A percentile compares a stretch with the other conserved stretches of the same genome.
phyloP scores from a whole-genome alignment of 2,888 invertebrate species.

The Cantharis flavilabris region DNA sequence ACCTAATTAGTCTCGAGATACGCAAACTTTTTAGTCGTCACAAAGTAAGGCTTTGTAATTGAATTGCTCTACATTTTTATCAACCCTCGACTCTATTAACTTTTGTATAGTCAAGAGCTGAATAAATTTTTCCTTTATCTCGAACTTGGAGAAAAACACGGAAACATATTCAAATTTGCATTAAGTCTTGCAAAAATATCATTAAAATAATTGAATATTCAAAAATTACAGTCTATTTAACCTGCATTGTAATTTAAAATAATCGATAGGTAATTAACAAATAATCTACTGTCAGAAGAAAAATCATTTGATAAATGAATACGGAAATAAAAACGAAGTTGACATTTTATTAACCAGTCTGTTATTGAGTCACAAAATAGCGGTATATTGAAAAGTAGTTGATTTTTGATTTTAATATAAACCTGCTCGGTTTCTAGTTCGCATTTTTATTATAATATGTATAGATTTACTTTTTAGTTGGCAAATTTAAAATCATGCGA shows the following conservation, averaged over 20 bases:
- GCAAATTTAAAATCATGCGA: neutral
- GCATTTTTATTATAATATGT: neutral
- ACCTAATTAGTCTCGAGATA: neutral
- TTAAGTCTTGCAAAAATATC: neutral
- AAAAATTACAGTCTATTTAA: neutral
- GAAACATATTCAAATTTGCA: neutral
- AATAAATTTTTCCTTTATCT: neutral
- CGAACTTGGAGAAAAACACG: neutral
- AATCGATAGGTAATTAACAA: neutral
- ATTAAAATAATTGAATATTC: neutral
- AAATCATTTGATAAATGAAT: neutral
- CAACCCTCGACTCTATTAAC: neutral
- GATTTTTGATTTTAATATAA: neutral
- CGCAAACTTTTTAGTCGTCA: neutral
- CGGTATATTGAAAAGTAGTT: neutral
- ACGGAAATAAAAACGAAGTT: neutral
- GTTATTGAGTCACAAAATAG: neutral
- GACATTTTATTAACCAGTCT: neutral
- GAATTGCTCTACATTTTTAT: neutral
- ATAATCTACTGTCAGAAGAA: neutral
- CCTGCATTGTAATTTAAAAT: no score
- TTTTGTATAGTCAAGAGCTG: neutral
- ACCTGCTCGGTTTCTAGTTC: neutral
- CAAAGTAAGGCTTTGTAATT: neutral
- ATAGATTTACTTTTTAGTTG: neutral